phyloP scores from a whole-genome alignment of 2,888 invertebrate genomes.

The Lordiphosa fenestrarum region DNA sequence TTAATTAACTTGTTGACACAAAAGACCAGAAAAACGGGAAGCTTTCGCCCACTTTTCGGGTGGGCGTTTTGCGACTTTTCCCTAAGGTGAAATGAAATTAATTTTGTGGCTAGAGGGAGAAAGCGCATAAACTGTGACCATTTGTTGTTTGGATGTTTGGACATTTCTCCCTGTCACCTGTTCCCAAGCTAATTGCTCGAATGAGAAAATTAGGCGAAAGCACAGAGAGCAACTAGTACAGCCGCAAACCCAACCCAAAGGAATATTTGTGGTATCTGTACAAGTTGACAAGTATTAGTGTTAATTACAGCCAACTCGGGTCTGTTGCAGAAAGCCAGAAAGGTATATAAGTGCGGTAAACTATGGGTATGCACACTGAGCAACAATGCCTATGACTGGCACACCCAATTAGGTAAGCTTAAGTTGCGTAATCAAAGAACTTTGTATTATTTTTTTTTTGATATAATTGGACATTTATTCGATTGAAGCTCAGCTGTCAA shows the following conservation, averaged over 20 bases:
- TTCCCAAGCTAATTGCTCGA: slow-evolving; percentile 53
- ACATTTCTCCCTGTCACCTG: slow-evolving; percentile 40
- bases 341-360: too few species aligned
- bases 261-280: not conserved
- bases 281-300: too few species aligned
- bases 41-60: slow-evolving; percentile 16
- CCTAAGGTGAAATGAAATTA: slow-evolving; percentile 61
- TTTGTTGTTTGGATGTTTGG: slow-evolving; percentile 8
- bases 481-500: slow-evolving; percentile 28
- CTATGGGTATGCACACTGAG: not conserved
- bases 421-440: slow-evolving; percentile 3
- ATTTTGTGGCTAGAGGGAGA: slow-evolving; percentile 20
- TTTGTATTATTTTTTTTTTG: slow-evolving; percentile 2
- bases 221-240: slow-evolving; percentile 1
- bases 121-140: slow-evolving; percentile 12
- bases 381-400: not conserved
- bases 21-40: slow-evolving; percentile 13
- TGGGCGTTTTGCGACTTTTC: slow-evolving; percentile 20
- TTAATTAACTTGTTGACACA: slow-evolving; percentile 74
- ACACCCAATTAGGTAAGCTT: slow-evolving; percentile 26
- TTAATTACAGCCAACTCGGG: not conserved
- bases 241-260: slow-evolving; percentile 1
- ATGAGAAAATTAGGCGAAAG: slow-evolving; percentile 58
- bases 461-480: slow-evolving; percentile 20
- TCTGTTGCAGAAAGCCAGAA: too few species aligned